Evolutionary conservation across 2,888 invertebrate species (phyloP), one percentile per base, ranked within the genome.

Genomic region (Xanthia togata): DNA sequence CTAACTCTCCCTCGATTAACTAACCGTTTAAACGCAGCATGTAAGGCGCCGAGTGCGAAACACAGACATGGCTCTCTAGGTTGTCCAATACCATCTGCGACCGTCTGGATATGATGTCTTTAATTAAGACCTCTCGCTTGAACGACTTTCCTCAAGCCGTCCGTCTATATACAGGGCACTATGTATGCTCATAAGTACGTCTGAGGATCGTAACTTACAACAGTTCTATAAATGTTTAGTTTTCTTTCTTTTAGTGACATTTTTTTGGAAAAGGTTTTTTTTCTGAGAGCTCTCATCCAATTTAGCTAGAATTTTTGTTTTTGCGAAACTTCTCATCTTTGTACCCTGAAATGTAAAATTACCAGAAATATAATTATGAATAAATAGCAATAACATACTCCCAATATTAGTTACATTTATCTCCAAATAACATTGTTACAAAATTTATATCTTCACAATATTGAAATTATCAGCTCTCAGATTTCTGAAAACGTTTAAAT

Each of bases 41-140:
- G 0, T 38, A 23, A 12, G 3, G 26, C 12, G 12, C 44, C 35
- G 6, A 76, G 76, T 76, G 71, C 55, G 76, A 53, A 9, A 14
- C 20, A 64, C 31, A 71, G 69, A 65, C 63, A 26, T 55, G 57
- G 53, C 67, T 57, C 67, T 64, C 23, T 38, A 76, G 72, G 41
- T 64, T 70, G 75, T 67, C 79, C 78, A 73, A 68, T 81, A 76
- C 83, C 89, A 88, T 82, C 89, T 90, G 90, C 82, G 83, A 78
- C 86, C 78, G 82, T 85, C 86, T 90, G 86, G 89, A 87, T 90
- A 87, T 90, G 91, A 91, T 89, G 90, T 88, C 88, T 89, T 89
- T 92, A 91, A 92, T 92, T 92, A 92, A 92, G 89, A 78, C 83
- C 84, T 76, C 78, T 82, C 79, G 73, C 76, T 81, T 79, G 41